Conservation (phyloP, 2,888 invertebrate genomes). For the Odontocerum albicorne region DNA sequence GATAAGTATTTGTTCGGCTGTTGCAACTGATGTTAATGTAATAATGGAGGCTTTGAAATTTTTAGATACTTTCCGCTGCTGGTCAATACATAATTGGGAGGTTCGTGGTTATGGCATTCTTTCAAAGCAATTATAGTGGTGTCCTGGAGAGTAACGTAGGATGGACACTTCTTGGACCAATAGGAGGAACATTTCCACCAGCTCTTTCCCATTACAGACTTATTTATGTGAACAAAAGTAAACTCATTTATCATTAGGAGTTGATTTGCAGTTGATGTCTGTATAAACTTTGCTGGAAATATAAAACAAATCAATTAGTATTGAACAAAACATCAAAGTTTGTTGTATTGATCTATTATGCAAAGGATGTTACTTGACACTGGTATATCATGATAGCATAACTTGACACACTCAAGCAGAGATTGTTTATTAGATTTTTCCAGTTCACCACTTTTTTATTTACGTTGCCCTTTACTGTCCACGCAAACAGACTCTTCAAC, state of each 20-base stretch:
- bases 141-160: background rate
- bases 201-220: background rate
- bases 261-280: background rate
- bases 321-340: no score
- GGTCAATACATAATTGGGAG: background rate
- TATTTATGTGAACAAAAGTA: background rate
- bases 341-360: no score
- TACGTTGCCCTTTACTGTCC: no score
- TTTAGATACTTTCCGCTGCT: conserved; percentile 1
- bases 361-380: no score
- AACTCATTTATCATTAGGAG: conserved; percentile 8
- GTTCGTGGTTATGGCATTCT: conserved; percentile 4
- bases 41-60: no score
- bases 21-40: no score
- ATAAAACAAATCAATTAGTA: background rate
- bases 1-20: no score
- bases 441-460: no score
- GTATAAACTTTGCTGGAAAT: conserved; percentile 5
- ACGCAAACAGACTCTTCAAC: no score
- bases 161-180: background rate
- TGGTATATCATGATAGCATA: no score
- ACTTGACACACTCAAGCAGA: no score
- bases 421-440: no score
- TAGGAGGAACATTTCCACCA: conserved; percentile 12
- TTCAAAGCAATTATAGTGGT: background rate